These are phyloP conservation scores for Mirounga angustirostris DNA, from an alignment of 2,113 vertebrate species.

Conservation along the genomic window DNA sequence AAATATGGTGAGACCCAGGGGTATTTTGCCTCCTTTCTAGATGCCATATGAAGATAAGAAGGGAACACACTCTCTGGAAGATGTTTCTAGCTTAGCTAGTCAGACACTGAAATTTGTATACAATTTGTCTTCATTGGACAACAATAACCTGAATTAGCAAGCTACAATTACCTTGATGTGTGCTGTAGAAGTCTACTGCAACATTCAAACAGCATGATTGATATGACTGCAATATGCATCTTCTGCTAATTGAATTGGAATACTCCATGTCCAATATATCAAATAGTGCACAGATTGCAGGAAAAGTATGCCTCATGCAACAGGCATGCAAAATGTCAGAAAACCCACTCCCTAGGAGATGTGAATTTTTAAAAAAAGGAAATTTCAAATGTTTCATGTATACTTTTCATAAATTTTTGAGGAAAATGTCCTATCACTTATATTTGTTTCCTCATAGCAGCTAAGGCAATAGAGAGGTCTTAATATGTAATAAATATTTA, in stretches of 20 bases:
- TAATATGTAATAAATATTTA: not conserved
- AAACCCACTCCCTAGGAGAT: not conserved
- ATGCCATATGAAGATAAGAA: not conserved
- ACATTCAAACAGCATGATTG: not conserved
- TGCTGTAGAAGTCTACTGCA: not conserved
- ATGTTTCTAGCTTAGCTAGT: not conserved
- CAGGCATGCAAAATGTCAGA: not conserved
- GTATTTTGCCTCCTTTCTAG: not conserved
- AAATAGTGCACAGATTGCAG: not conserved
- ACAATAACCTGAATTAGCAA: not conserved
- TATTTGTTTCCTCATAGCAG: not conserved
- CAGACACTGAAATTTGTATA: not conserved
- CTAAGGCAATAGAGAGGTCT: not conserved
- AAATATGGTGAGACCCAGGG: not conserved
- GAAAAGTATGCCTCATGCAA: not conserved
- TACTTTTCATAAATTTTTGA: not conserved
- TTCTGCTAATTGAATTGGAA: not conserved
- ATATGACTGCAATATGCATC: not conserved
- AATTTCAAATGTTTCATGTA: not conserved
- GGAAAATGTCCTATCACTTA: not conserved
- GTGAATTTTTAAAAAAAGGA: too few species aligned
- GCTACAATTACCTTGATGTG: not conserved
- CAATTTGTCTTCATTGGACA: not conserved
- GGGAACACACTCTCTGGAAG: not conserved
- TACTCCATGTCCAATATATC: not conserved